Conservation (phyloP, 2,888 invertebrate species). For the Panzeria rudis region DNA sequence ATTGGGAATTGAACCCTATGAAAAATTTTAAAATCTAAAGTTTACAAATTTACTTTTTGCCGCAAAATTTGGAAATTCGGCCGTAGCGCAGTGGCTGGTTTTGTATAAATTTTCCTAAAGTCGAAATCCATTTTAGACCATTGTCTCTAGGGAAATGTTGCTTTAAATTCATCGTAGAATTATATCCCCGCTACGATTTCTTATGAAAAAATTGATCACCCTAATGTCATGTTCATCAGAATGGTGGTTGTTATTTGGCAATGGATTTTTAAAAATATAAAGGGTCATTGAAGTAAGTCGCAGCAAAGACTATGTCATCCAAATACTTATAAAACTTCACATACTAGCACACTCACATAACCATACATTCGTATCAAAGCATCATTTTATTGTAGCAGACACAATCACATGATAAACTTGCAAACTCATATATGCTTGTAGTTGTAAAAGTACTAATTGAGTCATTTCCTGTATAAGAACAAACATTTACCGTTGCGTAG, state of each 20-base stretch:
- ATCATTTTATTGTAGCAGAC: constrained; percentile 5
- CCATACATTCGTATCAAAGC: neutral
- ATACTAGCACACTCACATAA: neutral
- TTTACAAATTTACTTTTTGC: too few species aligned
- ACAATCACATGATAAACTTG: constrained; percentile 17
- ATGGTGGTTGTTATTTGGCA: constrained; percentile 40
- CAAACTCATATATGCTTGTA: constrained; percentile 16
- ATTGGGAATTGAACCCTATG: too few species aligned
- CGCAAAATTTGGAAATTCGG: too few species aligned
- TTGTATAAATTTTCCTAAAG: too few species aligned
- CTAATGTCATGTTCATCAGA: neutral
- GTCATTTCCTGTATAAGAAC: constrained; percentile 59
- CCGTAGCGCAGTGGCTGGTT: too few species aligned
- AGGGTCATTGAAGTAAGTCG: constrained; percentile 70
- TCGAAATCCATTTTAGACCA: too few species aligned
- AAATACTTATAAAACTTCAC: constrained; percentile 23
- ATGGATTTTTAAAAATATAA: constrained; percentile 57
- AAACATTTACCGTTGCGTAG: constrained; percentile 22
- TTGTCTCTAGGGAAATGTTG: too few species aligned
- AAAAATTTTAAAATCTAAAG: too few species aligned
- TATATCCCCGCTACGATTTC: too few species aligned
- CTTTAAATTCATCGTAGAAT: too few species aligned
- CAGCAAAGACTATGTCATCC: constrained; percentile 57
- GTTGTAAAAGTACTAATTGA: constrained; percentile 61
- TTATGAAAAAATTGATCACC: too few species aligned